Base-by-base conservation (phyloP, 1,140 invertebrate genomes). In the Pogonomyrmex barbatus region DNA sequence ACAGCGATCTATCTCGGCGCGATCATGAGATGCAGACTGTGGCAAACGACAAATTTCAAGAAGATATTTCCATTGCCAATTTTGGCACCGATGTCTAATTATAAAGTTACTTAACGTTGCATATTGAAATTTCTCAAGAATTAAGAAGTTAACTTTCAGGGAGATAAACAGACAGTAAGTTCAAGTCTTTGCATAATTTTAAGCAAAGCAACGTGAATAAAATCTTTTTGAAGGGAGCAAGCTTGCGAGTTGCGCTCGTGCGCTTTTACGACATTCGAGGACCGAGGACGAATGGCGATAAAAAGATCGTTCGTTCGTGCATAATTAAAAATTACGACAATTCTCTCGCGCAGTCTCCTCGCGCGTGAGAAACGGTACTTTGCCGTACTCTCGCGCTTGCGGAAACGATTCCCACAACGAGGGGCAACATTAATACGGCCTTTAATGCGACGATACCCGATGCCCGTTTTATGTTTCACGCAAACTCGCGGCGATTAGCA, bases 401-500 rank as follows among this genome's bases (percentile, higher is more conserved):
- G 58, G 17, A 1, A 77, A 67, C 39, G 30, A 58, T 82, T 82
- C 42, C 17, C 39, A 39, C 24, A 82, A 71, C 54, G 52, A 50
- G 33, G 17, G 33, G 17, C 42, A 5, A 56, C 65, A 54, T 73
- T 73, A 82, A 60, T 60, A 47, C 39, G 42, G 39, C 47, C 52
- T 12, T 5, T 33, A 24, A 24, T 39, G 6, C 65, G 52, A 33
- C 52, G 65, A 56, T 56, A 14, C 50, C 39, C 45, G 54, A 60
- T 75, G 62, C 73, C 52, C 84, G 76, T 68, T 67, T 86, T 77
- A 71, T 52, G 76, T 54, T 86, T 77, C 54, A 47, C 76, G 83
- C 87, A 75, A 68, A 63, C 83, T 33, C 87, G 9, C 56, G 71
- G 24, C 85, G 56, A 89, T 90, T 90, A 89, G 88, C 87, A 83